phyloP scores from a whole-genome alignment of 2,113 vertebrate species.

The Dasyprocta punctata region DNA sequence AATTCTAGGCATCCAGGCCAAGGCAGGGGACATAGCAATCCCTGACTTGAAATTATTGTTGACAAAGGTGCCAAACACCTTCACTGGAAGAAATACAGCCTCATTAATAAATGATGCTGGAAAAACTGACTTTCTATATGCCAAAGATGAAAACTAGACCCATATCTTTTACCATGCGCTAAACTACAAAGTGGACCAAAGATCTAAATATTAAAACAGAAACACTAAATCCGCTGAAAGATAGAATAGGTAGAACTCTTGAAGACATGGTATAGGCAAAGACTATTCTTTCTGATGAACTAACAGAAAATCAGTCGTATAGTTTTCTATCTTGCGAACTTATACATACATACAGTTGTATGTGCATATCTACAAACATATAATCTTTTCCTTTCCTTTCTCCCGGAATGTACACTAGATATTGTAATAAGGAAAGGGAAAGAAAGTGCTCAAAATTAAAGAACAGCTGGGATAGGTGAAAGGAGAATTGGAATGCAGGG shows the following conservation, averaged over 20 bases:
- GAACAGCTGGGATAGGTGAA: no score
- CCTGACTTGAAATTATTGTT: not conserved
- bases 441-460: no score
- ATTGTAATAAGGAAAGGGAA: no score
- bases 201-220: not conserved
- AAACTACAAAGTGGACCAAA: not conserved
- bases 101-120: not conserved
- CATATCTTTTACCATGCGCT: not conserved
- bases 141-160: not conserved
- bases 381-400: no score
- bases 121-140: not conserved
- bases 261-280: not conserved
- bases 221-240: not conserved
- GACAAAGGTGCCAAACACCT: not conserved
- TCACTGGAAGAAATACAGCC: not conserved
- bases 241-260: no score
- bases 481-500: no score
- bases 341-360: no score
- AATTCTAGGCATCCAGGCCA: not conserved
- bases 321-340: no score
- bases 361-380: no score
- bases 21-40: not conserved
- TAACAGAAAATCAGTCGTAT: no score
- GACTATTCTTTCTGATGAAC: no score
- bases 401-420: no score